Conservation (phyloP, 2,797 vertebrate species). For the Steatocranus sp. region DNA sequence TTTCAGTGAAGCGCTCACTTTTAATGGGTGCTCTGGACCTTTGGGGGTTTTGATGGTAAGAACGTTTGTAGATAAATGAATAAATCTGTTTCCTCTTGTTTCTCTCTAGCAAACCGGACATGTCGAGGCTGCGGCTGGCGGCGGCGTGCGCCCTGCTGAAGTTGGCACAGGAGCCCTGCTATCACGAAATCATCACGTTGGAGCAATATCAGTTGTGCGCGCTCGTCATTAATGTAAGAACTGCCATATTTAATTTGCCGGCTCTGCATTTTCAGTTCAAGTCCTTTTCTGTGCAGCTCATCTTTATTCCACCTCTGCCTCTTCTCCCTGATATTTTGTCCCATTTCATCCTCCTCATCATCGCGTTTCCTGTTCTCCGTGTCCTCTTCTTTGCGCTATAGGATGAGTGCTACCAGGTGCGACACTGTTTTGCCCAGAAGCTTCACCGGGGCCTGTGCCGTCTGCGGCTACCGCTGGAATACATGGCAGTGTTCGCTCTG, state of each 20-base stretch:
- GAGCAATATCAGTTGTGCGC: slow-evolving; percentile 97
- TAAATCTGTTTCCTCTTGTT: not conserved
- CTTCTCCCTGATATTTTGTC: not conserved
- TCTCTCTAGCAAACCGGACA: slow-evolving; percentile 89
- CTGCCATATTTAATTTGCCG: not conserved
- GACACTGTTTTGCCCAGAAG: slow-evolving; percentile 96
- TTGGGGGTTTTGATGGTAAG: not conserved
- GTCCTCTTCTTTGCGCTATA: slow-evolving; percentile 16
- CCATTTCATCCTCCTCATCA: not conserved
- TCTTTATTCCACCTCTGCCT: not conserved
- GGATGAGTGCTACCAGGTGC: slow-evolving; percentile 98
- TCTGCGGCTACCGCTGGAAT: slow-evolving; percentile 92
- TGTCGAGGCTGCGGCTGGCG: slow-evolving; percentile 93
- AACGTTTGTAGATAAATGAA: not conserved
- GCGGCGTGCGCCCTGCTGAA: slow-evolving; percentile 92
- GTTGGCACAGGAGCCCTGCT: slow-evolving; percentile 96
- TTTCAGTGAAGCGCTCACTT: not conserved
- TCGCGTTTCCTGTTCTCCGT: not conserved
- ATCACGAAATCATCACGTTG: slow-evolving; percentile 97
- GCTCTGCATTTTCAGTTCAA: not conserved
- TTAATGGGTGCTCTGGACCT: not conserved
- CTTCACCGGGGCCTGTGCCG: slow-evolving; percentile 94
- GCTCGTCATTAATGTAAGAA: slow-evolving; percentile 93
- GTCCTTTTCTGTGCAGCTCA: not conserved
- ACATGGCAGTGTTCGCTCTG: slow-evolving; percentile 95